phyloP scores from a whole-genome alignment of 2,797 vertebrate species.

The Limosa lapponica region DNA sequence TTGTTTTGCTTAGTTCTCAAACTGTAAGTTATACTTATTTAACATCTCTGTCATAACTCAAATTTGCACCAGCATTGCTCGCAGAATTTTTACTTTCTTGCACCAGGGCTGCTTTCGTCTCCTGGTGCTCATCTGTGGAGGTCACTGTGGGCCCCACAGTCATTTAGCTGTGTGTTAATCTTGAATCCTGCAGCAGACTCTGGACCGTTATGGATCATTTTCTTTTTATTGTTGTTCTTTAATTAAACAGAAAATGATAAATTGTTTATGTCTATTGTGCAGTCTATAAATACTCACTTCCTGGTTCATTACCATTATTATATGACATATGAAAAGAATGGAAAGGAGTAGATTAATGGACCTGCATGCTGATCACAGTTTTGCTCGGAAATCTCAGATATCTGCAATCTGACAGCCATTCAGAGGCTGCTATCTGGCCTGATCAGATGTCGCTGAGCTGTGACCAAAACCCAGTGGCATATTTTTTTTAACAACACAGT shows the following conservation, averaged over 20 bases:
- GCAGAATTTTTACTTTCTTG: neutral
- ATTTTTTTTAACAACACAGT: neutral
- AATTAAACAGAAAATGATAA: conserved; percentile 74
- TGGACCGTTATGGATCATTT: conserved; percentile 38
- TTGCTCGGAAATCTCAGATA: conserved; percentile 3
- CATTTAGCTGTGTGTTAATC: conserved; percentile 3
- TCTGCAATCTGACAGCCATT: neutral
- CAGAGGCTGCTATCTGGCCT: neutral
- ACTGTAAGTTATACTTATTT: neutral
- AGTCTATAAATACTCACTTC: conserved; percentile 61
- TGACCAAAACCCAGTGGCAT: neutral
- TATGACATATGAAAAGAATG: conserved; percentile 58
- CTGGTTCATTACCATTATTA: conserved; percentile 66
- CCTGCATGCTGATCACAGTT: neutral
- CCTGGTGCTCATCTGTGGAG: conserved; percentile 14
- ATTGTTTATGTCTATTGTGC: conserved; percentile 67
- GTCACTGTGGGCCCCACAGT: neutral
- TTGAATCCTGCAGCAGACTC: conserved; percentile 31
- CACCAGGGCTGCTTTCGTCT: neutral
- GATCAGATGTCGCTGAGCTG: conserved; percentile 5
- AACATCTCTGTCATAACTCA: neutral
- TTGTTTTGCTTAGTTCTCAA: neutral
- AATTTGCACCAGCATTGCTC: neutral
- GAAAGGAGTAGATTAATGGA: conserved; percentile 56
- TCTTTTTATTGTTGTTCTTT: conserved; percentile 69